Conservation (phyloP, 1,140 invertebrate genomes). For the Drosophila parvula region DNA sequence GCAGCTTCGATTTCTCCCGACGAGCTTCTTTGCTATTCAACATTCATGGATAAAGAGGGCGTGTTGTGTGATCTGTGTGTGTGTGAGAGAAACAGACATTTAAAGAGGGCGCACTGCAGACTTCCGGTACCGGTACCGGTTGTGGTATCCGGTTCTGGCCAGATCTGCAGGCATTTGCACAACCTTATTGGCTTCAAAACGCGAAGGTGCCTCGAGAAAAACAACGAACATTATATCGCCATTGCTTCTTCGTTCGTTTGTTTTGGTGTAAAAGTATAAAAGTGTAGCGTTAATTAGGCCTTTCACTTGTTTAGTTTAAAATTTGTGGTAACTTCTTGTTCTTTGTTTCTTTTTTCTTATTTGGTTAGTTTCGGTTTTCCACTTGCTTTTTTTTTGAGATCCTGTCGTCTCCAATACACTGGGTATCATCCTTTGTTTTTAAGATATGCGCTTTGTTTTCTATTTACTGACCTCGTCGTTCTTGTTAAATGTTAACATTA, state of each 20-base stretch:
- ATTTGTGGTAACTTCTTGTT: constrained; percentile 71
- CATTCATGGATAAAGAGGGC: constrained; percentile 30
- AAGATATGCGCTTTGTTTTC: constrained; percentile 80
- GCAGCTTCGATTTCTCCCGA: constrained; percentile 17
- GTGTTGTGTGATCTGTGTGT: constrained; percentile 28
- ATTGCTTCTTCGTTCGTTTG: constrained; percentile 45
- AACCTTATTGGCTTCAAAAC: constrained; percentile 78
- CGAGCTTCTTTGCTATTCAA: constrained; percentile 34
- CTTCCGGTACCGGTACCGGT: constrained; percentile 11
- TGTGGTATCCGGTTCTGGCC: no score
- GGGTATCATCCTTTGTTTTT: constrained; percentile 49
- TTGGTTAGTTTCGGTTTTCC: constrained; percentile 21
- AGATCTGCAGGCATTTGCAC: constrained; percentile 70
- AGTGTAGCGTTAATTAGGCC: constrained; percentile 70
- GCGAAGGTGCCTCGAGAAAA: constrained; percentile 68
- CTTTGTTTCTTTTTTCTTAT: constrained; percentile 15
- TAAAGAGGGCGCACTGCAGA: constrained; percentile 71
- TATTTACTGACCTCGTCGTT: constrained; percentile 39
- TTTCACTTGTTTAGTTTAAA: constrained; percentile 65
- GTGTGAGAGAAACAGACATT: constrained; percentile 65
- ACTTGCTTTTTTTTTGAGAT: constrained; percentile 28
- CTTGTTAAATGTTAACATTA: constrained; percentile 78
- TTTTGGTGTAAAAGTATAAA: constrained; percentile 83
- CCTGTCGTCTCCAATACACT: constrained; percentile 16
- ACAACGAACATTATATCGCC: constrained; percentile 31